phyloP scores from a whole-genome alignment of 2,888 invertebrate species.

The Plutella xylostella region DNA sequence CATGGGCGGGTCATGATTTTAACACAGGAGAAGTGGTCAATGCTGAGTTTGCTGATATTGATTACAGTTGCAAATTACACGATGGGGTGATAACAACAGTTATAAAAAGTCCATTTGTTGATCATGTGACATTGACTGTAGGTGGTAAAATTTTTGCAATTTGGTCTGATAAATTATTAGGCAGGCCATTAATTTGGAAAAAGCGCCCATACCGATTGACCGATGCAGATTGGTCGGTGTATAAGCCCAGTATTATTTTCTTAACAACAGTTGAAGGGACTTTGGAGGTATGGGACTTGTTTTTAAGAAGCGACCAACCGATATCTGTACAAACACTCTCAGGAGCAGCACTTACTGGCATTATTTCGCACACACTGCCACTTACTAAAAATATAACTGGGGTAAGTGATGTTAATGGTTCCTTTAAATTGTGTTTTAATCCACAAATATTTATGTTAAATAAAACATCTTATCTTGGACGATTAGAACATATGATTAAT shows the following conservation, averaged over 20 bases:
- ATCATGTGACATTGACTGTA: slow-evolving; percentile 74
- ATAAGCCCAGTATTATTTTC: slow-evolving; percentile 78
- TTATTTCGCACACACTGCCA: slow-evolving; percentile 69
- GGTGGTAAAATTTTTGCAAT: slow-evolving; percentile 81
- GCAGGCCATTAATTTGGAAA: slow-evolving; percentile 76
- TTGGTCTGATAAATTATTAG: slow-evolving; percentile 76
- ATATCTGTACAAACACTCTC: slow-evolving; percentile 76
- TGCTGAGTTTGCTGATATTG: slow-evolving; percentile 64
- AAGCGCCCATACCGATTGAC: slow-evolving; percentile 70
- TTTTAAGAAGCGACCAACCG: slow-evolving; percentile 76
- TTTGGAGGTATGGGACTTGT: slow-evolving; percentile 85
- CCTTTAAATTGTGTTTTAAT: slow-evolving; percentile 72
- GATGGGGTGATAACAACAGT: slow-evolving; percentile 76
- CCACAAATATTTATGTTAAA: slow-evolving; percentile 66
- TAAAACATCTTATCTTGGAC: slow-evolving; percentile 42
- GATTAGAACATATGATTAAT: slow-evolving; percentile 55
- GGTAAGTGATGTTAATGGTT: slow-evolving; percentile 76
- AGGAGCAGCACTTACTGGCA: slow-evolving; percentile 73
- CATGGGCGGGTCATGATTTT: slow-evolving; percentile 78
- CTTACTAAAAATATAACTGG: slow-evolving; percentile 72
- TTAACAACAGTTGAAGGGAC: slow-evolving; percentile 79
- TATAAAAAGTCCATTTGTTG: slow-evolving; percentile 72
- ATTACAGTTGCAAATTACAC: slow-evolving; percentile 69
- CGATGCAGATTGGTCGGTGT: slow-evolving; percentile 80
- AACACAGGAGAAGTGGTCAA: slow-evolving; percentile 72